Evolutionary conservation across 2,888 invertebrate species (phyloP).

Genomic region (Hemithea aestivaria): DNA sequence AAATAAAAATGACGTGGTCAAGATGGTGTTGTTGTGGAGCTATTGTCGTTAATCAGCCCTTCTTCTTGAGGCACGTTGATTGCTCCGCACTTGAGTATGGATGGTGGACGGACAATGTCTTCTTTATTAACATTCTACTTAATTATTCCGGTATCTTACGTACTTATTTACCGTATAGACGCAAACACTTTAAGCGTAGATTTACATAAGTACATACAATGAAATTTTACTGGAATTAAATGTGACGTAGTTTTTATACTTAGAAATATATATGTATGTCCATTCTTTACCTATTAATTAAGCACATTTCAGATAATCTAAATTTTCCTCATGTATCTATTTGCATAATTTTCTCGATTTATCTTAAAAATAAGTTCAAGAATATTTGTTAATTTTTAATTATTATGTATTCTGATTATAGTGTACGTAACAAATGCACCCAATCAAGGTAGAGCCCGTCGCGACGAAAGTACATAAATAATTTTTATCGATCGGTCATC

Average conservation of each 20-base stretch:
- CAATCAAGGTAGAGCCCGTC: conserved; percentile 51
- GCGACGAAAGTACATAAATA: conserved; percentile 77
- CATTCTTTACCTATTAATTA: too few relatives aligned
- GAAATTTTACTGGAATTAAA: too few relatives aligned
- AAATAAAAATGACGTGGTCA: conserved; percentile 72
- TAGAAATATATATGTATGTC: too few relatives aligned
- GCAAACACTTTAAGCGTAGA: too few relatives aligned
- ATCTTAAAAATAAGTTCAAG: too few relatives aligned
- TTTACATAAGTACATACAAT: too few relatives aligned
- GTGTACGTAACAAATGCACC: conserved; percentile 49
- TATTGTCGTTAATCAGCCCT: conserved; percentile 74
- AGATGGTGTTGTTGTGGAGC: conserved; percentile 72
- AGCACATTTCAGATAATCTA: too few relatives aligned
- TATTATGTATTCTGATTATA: conserved; percentile 45
- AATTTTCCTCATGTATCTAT: too few relatives aligned
- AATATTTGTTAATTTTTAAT: too few relatives aligned
- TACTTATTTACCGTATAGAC: too few relatives aligned
- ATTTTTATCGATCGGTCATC: conserved; percentile 79
- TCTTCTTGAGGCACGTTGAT: conserved; percentile 63
- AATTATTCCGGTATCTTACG: conserved; percentile 46
- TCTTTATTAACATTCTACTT: conserved; percentile 57
- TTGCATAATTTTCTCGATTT: too few relatives aligned
- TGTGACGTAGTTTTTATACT: too few relatives aligned
- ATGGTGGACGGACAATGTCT: conserved; percentile 42
- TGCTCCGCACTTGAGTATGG: conserved; percentile 43